Evolutionary conservation across 1,140 invertebrate species (phyloP).

Genomic region (Brachionus asplanchnoidis): DNA sequence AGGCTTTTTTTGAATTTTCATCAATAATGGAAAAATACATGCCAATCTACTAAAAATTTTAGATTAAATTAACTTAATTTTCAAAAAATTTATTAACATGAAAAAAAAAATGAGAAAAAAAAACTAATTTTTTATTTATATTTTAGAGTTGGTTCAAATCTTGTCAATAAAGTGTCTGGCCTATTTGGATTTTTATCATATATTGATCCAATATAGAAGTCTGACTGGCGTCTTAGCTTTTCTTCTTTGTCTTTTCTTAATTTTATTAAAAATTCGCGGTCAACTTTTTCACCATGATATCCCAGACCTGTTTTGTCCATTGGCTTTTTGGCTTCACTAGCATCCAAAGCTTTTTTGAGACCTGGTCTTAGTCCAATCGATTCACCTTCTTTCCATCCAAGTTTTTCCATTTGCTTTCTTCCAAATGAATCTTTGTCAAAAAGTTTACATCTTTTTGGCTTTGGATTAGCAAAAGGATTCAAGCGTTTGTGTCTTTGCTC

Average conservation of each 20-base stretch:
- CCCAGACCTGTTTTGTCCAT: conserved; percentile 53
- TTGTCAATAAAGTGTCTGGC: background rate
- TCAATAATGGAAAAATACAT: background rate
- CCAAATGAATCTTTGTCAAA: conserved; percentile 50
- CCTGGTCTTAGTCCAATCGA: conserved; percentile 57
- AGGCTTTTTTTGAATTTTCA: conserved; percentile 6
- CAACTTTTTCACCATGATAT: conserved; percentile 44
- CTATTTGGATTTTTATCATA: background rate
- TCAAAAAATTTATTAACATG: background rate
- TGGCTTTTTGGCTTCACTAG: conserved; percentile 53
- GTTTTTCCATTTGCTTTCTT: conserved; percentile 59
- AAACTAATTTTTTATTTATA: background rate
- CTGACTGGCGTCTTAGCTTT: background rate
- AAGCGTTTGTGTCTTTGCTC: conserved; percentile 45
- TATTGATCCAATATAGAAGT: background rate
- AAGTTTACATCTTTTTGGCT: background rate
- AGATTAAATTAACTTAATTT: background rate
- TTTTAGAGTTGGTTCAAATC: conserved; percentile 8
- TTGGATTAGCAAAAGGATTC: conserved; percentile 43
- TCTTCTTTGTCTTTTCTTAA: background rate
- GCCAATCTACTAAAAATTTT: background rate
- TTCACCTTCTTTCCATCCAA: conserved; percentile 62
- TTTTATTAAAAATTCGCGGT: background rate
- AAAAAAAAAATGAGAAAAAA: background rate
- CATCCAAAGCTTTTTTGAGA: conserved; percentile 51